Percentiles rank a stretch among this genome's conserved stretches.
Conservation (phyloP, 2,888 invertebrate species). For the Rhopalosiphum nymphaeae region DNA sequence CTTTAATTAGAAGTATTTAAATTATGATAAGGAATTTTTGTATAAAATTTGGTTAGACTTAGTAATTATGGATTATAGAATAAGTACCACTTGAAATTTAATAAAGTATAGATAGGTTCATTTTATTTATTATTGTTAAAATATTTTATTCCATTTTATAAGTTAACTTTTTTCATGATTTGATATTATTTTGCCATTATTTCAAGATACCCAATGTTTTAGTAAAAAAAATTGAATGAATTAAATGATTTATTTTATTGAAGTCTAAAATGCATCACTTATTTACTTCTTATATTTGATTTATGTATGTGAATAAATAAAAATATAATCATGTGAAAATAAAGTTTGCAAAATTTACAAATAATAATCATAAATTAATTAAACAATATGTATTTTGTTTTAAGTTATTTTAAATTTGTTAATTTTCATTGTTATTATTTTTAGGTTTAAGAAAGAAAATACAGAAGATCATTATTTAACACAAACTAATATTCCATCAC, state of each 20-base stretch:
- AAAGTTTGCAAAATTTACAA: background rate
- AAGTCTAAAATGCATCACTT: background rate
- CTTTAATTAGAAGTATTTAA: background rate
- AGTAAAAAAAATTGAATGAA: no score
- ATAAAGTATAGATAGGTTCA: background rate
- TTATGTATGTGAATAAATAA: background rate
- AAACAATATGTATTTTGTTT: background rate
- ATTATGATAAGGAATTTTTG: background rate
- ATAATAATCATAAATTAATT: background rate
- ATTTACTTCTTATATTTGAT: background rate
- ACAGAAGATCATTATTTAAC: slow-evolving; percentile 46
- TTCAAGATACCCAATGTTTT: no score
- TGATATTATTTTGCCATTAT: no score
- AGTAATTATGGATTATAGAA: background rate
- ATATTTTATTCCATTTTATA: no score
- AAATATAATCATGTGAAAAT: background rate
- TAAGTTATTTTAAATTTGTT: background rate
- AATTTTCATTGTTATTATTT: background rate
- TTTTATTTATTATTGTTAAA: no score
- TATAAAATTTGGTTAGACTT: background rate
- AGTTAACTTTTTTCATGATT: no score
- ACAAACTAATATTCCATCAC: slow-evolving; percentile 47
- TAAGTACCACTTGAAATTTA: background rate
- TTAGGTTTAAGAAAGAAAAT: slow-evolving; percentile 61
- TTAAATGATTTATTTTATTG: no score